Evolutionary conservation across 2,888 invertebrate genomes (phyloP), one percentile per base, ranked within the genome.

Genomic region (Himalopsyche anomala): DNA sequence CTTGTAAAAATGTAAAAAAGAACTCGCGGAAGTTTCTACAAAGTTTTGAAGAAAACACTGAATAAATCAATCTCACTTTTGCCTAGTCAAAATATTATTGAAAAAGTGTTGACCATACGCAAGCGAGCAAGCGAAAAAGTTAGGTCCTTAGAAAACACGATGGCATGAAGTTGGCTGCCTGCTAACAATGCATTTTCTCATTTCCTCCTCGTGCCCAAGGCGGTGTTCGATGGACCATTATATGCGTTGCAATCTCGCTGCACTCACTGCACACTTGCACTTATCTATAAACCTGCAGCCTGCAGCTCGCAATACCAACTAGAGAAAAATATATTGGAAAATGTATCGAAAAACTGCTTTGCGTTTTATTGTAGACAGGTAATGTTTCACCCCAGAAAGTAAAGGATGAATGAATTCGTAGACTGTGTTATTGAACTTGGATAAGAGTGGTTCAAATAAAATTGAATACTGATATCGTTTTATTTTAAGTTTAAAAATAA

Each of bases 171-270:
- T 62, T 62, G 11, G 62, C 62, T 62, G 62, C 19, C 42, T 45
- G 54, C 83, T 74, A 51, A 83, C 83, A 83, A 83, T 74, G 83
- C 83, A 83, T 83, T 83, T 83, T 45, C 83, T 83, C 79, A 45
- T 74, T 83, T 81, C 74, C 74, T 3, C 36, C 8, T 19, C 17
- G 28, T 74, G 83, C 51, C 83, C 51, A 12, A 11, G n/a, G 74
- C 36, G 36, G 38, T 83, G 83, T 74, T 83, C 45, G 74, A 79
- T 36, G 45, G 69, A 74, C 74, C 83, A 36, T 83, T 83, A 83
- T 83, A 83, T 83, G 83, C 83, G 74, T 74, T 83, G 69, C 83
- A 83, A 74, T 83, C 69, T 83, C 74, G 42, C 51, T 8, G 83
- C 45, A 19, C 51, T 38, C 83, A 62, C 5, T 62, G 62, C 62